phyloP scores from a whole-genome alignment of 2,113 vertebrate species.

The Ameiurus melas region DNA sequence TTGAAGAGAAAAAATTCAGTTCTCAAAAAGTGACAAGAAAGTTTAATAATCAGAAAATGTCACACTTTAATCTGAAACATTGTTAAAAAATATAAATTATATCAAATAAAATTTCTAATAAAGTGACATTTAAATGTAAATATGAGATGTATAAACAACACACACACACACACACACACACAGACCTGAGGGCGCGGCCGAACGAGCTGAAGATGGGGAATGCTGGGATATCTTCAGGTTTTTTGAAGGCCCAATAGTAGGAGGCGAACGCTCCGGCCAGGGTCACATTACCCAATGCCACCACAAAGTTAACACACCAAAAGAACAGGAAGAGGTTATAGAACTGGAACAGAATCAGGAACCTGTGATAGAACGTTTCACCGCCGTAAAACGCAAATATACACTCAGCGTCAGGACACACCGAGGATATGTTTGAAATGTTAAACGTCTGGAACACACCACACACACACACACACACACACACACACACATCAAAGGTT shows the following conservation, averaged over 20 bases:
- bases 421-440: conserved; percentile 63
- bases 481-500: not conserved
- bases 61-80: not conserved
- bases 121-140: not conserved
- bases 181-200: conserved; percentile 85
- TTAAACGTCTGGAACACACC: conserved; percentile 79
- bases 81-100: not conserved
- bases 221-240: conserved; percentile 85
- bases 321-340: conserved; percentile 97
- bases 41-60: not conserved
- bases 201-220: conserved; percentile 88
- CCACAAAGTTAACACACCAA: conserved; percentile 92
- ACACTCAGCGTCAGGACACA: conserved; percentile 81
- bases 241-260: conserved; percentile 96
- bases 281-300: conserved; percentile 91
- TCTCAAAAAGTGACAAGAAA: not conserved
- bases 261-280: conserved; percentile 92
- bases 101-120: not conserved
- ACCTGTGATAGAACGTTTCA: conserved; percentile 85
- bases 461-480: not conserved
- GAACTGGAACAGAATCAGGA: conserved; percentile 87
- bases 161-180: not conserved
- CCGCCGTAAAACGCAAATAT: conserved; percentile 93
- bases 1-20: not conserved
- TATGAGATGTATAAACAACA: not conserved